Evolutionary conservation across 2,113 vertebrate species (phyloP).

Genomic region (Cebidichthys violaceus): DNA sequence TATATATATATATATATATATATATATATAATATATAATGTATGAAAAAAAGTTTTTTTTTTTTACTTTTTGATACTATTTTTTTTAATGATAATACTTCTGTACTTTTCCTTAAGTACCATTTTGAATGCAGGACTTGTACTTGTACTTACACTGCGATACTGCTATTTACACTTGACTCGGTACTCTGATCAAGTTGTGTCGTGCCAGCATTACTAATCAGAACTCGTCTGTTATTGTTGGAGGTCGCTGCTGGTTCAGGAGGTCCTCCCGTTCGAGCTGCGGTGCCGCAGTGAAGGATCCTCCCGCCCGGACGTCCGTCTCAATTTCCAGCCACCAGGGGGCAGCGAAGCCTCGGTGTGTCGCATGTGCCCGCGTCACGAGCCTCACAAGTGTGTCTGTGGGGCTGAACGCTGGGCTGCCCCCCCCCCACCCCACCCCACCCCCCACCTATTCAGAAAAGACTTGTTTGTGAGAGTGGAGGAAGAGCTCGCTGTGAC

Average conservation of each 20-base stretch:
- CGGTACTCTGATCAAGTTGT: neutral
- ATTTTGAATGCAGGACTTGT: neutral
- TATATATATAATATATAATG: too few relatives aligned
- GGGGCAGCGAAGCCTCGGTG: slow-evolving; percentile 54
- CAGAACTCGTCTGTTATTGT: neutral
- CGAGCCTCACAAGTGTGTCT: neutral
- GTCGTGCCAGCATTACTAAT: neutral
- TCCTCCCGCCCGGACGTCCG: accelerated
- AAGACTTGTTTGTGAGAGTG: slow-evolving; percentile 18
- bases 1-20: too few relatives aligned
- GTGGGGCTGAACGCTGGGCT: slow-evolving; percentile 4
- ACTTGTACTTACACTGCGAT: neutral
- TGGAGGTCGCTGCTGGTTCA: neutral
- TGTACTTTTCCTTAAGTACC: neutral
- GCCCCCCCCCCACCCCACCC: neutral
- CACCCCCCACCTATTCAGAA: slow-evolving; percentile 8
- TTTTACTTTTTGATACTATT: neutral
- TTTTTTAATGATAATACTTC: too few relatives aligned
- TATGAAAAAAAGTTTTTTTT: too few relatives aligned
- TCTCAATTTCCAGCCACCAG: slow-evolving; percentile 36
- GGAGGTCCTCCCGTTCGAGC: neutral
- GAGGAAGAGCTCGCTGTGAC: slow-evolving; percentile 20
- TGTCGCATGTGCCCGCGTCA: neutral
- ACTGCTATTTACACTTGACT: too few relatives aligned
- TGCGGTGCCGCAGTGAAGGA: slow-evolving; percentile 1